Evolutionary conservation across 2,113 vertebrate species (phyloP).

Genomic region (Rhizomys pruinosus): DNA sequence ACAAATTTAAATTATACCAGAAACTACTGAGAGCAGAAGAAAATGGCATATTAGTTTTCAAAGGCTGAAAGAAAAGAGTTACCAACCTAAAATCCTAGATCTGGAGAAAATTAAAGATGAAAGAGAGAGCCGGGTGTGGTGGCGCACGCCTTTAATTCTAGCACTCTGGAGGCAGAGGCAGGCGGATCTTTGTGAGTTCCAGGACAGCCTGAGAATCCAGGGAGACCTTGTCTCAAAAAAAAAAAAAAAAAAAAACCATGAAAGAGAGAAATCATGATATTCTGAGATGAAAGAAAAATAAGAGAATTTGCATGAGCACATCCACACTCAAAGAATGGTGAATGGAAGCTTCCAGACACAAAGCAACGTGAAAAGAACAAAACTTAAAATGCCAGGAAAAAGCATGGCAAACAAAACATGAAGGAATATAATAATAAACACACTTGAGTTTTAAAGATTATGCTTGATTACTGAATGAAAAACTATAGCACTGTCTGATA

Average conservation of each 20-base stretch:
- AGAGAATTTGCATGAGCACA: not conserved
- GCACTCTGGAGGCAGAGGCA: too few species aligned
- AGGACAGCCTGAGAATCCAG: too few species aligned
- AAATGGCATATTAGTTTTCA: not conserved
- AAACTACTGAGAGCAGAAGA: not conserved
- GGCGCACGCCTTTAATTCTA: too few species aligned
- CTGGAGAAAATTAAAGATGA: not conserved
- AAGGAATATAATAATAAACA: not conserved
- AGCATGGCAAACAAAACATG: not conserved
- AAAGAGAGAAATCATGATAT: not conserved
- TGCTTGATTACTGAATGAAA: not conserved
- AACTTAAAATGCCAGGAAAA: not conserved
- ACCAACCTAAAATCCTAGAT: not conserved
- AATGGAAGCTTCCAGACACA: not conserved
- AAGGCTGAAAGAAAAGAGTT: not conserved
- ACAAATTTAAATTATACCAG: not conserved
- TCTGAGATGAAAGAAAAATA: not conserved
- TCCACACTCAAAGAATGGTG: not conserved
- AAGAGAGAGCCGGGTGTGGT: too few species aligned
- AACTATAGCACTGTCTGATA: not conserved
- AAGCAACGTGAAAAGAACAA: not conserved
- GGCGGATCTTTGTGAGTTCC: too few species aligned
- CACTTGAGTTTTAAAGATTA: not conserved
- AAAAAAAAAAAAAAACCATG: too few species aligned
- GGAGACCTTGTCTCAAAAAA: too few species aligned